A percentile compares a stretch with the other conserved stretches of the same genome.
These are phyloP conservation scores for Boloria selene DNA, from an alignment of 2,888 invertebrate genomes.

Conservation along the genomic window DNA sequence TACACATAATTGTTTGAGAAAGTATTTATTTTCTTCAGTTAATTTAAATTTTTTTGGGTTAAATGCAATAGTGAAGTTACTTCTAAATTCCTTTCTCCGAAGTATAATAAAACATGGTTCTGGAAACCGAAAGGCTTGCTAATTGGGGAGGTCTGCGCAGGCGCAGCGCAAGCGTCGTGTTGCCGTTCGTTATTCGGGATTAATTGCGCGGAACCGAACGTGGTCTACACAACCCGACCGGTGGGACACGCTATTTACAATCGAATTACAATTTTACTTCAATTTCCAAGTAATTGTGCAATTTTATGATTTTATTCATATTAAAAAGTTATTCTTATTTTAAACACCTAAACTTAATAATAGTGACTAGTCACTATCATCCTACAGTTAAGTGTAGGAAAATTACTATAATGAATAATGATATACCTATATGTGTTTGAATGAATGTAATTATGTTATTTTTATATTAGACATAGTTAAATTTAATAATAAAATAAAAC, in stretches of 20 bases:
- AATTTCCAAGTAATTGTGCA: conserved; percentile 21
- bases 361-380: too few relatives aligned
- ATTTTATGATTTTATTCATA: conserved; percentile 12
- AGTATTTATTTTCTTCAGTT: conserved; percentile 2
- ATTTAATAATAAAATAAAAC: too few relatives aligned
- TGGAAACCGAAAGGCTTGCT: conserved; percentile 44
- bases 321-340: background rate
- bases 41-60: background rate
- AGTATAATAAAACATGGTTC: conserved; percentile 35
- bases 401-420: too few relatives aligned
- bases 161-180: conserved; percentile 67
- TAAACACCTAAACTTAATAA: too few relatives aligned
- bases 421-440: too few relatives aligned
- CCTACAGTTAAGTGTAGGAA: too few relatives aligned
- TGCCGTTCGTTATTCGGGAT: conserved; percentile 76
- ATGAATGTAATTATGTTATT: too few relatives aligned
- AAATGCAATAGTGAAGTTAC: conserved; percentile 19
- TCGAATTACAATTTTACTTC: conserved; percentile 30
- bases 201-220: conserved; percentile 77
- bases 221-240: conserved; percentile 68
- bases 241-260: conserved; percentile 41
- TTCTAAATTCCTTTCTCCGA: conserved; percentile 32
- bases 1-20: background rate
- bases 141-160: conserved; percentile 62
- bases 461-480: too few relatives aligned